Percentiles rank a stretch among this genome's conserved stretches.
These are phyloP conservation scores for Hestina assimilis DNA, from an alignment of 1,140 invertebrate genomes.

Conservation along the genomic window DNA sequence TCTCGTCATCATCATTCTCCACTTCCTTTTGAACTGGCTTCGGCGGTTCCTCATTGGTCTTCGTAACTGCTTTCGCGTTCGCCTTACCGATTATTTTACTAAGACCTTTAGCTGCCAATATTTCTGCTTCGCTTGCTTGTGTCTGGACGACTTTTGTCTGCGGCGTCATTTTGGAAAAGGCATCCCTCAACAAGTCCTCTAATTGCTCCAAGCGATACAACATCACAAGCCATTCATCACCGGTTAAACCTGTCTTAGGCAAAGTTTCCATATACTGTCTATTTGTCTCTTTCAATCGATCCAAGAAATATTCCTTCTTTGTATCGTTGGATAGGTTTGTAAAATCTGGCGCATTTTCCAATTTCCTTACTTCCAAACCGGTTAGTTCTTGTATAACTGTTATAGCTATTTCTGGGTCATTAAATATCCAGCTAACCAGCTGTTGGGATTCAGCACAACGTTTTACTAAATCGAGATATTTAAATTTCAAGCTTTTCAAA, in stretches of 20 bases:
- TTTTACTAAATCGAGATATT: slow-evolving; percentile 58
- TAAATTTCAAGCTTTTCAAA: slow-evolving; percentile 60
- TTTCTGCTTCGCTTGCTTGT: slow-evolving; percentile 67
- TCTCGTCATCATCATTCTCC: slow-evolving; percentile 42
- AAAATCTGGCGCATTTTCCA: slow-evolving; percentile 54
- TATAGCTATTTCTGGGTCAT: slow-evolving; percentile 54
- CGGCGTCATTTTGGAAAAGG: slow-evolving; percentile 43
- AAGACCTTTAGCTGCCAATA: slow-evolving; percentile 66
- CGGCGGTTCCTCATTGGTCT: slow-evolving; percentile 33
- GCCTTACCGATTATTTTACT: slow-evolving; percentile 72
- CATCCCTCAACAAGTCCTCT: slow-evolving; percentile 59
- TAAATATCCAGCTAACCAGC: slow-evolving; percentile 53
- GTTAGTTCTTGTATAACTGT: slow-evolving; percentile 61
- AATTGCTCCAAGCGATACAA: slow-evolving; percentile 64
- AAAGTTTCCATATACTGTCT: slow-evolving; percentile 60
- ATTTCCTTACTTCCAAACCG: slow-evolving; percentile 44
- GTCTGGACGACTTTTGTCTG: slow-evolving; percentile 38
- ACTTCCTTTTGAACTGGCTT: slow-evolving; percentile 42
- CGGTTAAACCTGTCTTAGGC: slow-evolving; percentile 56
- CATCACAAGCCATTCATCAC: slow-evolving; percentile 70
- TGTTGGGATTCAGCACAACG: slow-evolving; percentile 58
- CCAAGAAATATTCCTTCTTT: slow-evolving; percentile 60
- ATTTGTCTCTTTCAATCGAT: slow-evolving; percentile 60
- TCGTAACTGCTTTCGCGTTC: slow-evolving; percentile 46
- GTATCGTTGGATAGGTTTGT: slow-evolving; percentile 40